Base-by-base conservation (phyloP, 2,113 vertebrate species). In the Mohoua ochrocephala region DNA sequence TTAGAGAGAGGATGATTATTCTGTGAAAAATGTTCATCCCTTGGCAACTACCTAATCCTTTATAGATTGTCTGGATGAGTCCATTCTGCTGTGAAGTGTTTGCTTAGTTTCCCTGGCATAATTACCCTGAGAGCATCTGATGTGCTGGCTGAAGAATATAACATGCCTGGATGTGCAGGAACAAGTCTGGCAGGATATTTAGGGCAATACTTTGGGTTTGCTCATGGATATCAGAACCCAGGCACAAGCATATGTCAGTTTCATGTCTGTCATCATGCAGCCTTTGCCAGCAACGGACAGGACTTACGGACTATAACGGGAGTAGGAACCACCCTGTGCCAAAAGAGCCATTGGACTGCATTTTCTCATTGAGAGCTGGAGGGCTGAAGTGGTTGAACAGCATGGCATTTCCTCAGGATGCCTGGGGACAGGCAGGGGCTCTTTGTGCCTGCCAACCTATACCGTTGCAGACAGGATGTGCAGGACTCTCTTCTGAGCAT, bases 51-150 rank as follows among this genome's bases (percentile, higher is more conserved):
- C 53, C 26, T 90, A 87, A 91, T 93, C 74, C 87, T 84, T 89
- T 84, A 79, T 85, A 87, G 90, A 93, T 90, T 85, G 78, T 70
- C 45, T 61, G 78, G 28, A 74, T 92, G 78, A 93, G 78, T 88
- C 92, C 92, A 93, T 90, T 93, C 82, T 90, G n/a, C 70, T 91
- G 67, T 82, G 85, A 91, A 93, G 49, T 85, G 87, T 94, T 96
- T 95, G 77, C 81, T 71, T 71, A 71, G 61, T 79, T 95, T 93
- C 90, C 63, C 85, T 76, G 74, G 57, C 70, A 85, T 76, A 64
- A 94, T 91, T 91, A 85, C 31, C 15, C 90, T 41, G 69, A 87
- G 74, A 59, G 15, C 7, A 2, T 82, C 84, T 91, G 75, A 90
- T 71, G 53, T 61, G 65, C 70, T 91, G 78, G n/a, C 47, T 91